Evolutionary conservation across 2,888 invertebrate species (phyloP), one percentile per base, ranked within the genome.

Genomic region (Lasioglossum oenotherae): DNA sequence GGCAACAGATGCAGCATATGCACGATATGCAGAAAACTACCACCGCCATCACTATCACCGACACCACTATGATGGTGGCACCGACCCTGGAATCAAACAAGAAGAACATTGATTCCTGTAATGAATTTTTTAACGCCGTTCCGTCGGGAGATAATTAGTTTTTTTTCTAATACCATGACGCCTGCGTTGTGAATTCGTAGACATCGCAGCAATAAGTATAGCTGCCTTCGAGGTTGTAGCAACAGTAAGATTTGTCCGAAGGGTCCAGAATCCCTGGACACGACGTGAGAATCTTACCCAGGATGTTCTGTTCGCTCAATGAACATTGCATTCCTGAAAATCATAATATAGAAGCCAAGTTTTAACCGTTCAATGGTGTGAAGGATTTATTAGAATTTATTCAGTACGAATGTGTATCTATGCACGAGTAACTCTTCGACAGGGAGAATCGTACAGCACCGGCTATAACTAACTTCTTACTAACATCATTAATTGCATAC

Each of bases 1-100:
- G 93, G 38, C 95, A 95, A 80, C 93, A 95, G 38, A 91, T 92
- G 82, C 95, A 95, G 92, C 93, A 94, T 46, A 94, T 87, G 78
- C 95, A 95, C 4, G 91, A 92, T 78, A 94, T 81, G 72, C 94
- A 93, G 80, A 86, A 91, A 0, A 92, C 78, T 72, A 93, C 82
- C 27, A 93, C 0, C 8, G 85, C 75, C 4, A 92, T 72, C 8
- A 92, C 75, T 2, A 92, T 67, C 10, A 80, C 79, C 6, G 88
- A 82, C 0, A 72, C 81, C 16, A 92, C 84, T 31, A 89, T 71
- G 6, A 87, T 71, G 1, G 89, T 82, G 31, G 92, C n/a, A 5
- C 90, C 41, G 4, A 89, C 53, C 82, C 93, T 93, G 87, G 0
- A 88, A 93, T n/a, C 46, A 3, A 74, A 78, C 23, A 64, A 74